Conservation (phyloP, 2,797 vertebrate genomes). For the Acropternis orthonyx region DNA sequence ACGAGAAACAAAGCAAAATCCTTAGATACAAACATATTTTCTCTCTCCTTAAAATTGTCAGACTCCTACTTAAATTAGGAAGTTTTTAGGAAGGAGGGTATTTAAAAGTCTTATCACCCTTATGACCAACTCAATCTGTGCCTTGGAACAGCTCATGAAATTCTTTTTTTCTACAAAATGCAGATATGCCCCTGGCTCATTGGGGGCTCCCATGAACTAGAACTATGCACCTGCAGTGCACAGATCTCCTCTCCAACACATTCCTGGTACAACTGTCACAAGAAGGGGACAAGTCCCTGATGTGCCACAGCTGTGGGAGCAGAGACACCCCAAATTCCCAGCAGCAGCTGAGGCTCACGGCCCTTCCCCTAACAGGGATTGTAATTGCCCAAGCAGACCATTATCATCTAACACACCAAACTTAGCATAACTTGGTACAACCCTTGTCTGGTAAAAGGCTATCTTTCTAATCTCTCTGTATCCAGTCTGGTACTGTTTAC, state of each 20-base stretch:
- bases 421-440: not conserved
- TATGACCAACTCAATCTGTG: too few species aligned
- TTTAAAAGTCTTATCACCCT: not conserved
- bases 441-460: not conserved
- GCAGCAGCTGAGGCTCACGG: not conserved
- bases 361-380: not conserved
- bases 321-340: not conserved
- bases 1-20: not conserved
- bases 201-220: not conserved
- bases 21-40: not conserved
- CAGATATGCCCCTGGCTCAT: accelerated
- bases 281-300: accelerated
- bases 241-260: not conserved
- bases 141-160: not conserved
- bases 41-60: not conserved
- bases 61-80: not conserved
- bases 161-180: not conserved
- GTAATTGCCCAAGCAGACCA: not conserved
- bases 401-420: not conserved
- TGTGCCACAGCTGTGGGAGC: not conserved
- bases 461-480: constrained; percentile 31
- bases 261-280: accelerated
- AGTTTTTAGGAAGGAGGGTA: not conserved
- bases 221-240: not conserved
- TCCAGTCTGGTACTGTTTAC: constrained; percentile 78